These are phyloP conservation scores for Drosophila nigromelanica DNA, from an alignment of 1,140 invertebrate genomes.

Conservation along the genomic window DNA sequence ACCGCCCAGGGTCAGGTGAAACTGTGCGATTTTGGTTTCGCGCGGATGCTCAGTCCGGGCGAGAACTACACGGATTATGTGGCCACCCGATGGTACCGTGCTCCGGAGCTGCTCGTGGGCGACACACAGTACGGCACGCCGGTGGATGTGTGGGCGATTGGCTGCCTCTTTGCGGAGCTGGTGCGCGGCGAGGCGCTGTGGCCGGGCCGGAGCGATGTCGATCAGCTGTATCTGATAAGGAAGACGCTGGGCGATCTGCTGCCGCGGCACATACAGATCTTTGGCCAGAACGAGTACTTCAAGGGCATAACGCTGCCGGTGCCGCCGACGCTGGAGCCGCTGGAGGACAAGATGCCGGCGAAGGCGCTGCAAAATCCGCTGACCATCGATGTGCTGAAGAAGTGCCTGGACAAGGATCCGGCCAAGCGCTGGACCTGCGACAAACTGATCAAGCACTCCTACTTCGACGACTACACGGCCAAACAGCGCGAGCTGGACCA, in stretches of 20 bases:
- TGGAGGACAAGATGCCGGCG: conserved; percentile 93
- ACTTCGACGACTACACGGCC: conserved; percentile 83
- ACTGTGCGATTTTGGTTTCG: conserved; percentile 99
- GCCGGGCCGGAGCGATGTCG: conserved; percentile 99
- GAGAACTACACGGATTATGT: conserved; percentile 99
- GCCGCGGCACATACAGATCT: conserved; percentile 97
- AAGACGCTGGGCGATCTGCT: conserved; percentile 96
- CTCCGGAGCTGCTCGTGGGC: conserved; percentile 97
- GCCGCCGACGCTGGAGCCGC: conserved; percentile 92
- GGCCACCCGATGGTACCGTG: conserved; percentile 98
- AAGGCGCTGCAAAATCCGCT: conserved; percentile 87
- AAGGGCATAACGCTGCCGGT: conserved; percentile 95
- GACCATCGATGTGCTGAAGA: conserved; percentile 94
- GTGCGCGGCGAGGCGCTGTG: conserved; percentile 97
- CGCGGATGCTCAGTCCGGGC: conserved; percentile 97
- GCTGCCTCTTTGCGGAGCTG: conserved; percentile 95
- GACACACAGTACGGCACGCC: conserved; percentile 98
- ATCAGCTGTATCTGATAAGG: conserved; percentile 98
- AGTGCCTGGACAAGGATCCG: conserved; percentile 98
- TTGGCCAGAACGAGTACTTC: conserved; percentile 97
- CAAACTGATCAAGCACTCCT: conserved; percentile 92
- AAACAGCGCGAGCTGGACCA: conserved; percentile 78
- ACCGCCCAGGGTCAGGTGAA: conserved; percentile 97
- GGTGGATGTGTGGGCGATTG: conserved; percentile 95
- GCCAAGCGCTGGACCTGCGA: conserved; percentile 95